phyloP scores from a whole-genome alignment of 23 tunicate species.

The Styela clava region DNA sequence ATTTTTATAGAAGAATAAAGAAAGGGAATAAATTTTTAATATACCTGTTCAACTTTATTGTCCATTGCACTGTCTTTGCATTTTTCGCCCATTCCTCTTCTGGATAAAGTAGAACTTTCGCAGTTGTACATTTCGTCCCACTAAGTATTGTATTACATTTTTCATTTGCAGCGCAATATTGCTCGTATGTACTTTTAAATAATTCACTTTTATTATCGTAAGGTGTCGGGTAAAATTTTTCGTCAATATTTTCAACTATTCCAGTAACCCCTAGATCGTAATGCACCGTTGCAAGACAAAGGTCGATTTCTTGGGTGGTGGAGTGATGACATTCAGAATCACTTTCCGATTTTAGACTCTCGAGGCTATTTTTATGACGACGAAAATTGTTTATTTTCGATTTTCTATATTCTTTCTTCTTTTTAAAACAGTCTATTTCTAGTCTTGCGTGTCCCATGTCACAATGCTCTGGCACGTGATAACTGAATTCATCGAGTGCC shows the following conservation, averaged over 20 bases:
- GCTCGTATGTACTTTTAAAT: constrained; percentile 9
- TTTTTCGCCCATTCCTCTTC: constrained; percentile 78
- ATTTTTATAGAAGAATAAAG: background rate
- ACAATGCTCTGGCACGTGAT: constrained; percentile 23
- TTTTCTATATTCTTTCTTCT: constrained; percentile 19
- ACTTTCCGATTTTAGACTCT: constrained; percentile 16
- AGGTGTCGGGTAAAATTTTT: background rate
- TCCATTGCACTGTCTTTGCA: constrained; percentile 67
- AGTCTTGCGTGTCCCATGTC: constrained; percentile 3
- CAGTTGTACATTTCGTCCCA: constrained; percentile 35
- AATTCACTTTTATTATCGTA: background rate
- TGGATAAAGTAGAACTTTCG: constrained; percentile 41
- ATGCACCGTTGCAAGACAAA: constrained; percentile 3
- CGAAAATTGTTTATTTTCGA: background rate
- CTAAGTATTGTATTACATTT: constrained; percentile 45
- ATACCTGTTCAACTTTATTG: constrained; percentile 59
- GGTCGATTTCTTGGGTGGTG: background rate
- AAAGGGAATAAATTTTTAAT: background rate
- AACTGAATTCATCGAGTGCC: constrained; percentile 33
- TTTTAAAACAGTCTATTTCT: constrained; percentile 25
- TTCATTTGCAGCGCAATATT: constrained; percentile 21
- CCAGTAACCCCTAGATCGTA: background rate
- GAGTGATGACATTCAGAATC: constrained; percentile 1
- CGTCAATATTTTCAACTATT: background rate
- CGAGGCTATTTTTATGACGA: constrained; percentile 7